Percentiles rank a stretch among this genome's conserved stretches.
Evolutionary conservation across 2,888 invertebrate species (phyloP).

Genomic region (Stictocephala bisonia): DNA sequence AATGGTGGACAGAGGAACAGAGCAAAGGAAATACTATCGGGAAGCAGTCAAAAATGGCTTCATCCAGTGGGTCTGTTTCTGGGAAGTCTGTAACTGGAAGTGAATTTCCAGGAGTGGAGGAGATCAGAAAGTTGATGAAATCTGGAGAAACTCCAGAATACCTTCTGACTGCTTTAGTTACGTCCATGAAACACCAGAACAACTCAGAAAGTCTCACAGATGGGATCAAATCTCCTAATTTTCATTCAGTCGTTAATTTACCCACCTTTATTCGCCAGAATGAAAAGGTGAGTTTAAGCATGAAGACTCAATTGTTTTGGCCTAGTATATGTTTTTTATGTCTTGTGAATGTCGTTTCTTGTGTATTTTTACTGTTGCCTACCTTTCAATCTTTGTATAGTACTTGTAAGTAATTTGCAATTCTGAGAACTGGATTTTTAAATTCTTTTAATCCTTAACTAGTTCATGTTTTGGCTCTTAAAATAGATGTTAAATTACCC

Average conservation of each 20-base stretch:
- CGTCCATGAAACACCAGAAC: constrained; percentile 69
- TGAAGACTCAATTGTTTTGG: no score
- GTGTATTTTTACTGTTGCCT: no score
- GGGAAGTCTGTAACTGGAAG: constrained; percentile 66
- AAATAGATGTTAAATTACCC: no score
- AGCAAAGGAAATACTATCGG: constrained; percentile 65
- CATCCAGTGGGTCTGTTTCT: constrained; percentile 68
- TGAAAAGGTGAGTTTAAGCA: constrained; percentile 70
- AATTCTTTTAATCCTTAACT: no score
- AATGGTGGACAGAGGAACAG: constrained; percentile 80
- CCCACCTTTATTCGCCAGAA: constrained; percentile 79
- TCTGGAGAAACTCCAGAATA: constrained; percentile 76
- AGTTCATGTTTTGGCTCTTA: no score
- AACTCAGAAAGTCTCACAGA: no score
- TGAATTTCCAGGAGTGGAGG: constrained; percentile 70
- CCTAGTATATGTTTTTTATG: no score
- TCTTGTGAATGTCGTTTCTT: no score
- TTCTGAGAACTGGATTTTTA: no score
- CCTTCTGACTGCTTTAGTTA: constrained; percentile 72
- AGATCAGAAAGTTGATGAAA: constrained; percentile 76
- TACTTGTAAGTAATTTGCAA: no score
- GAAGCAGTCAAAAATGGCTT: constrained; percentile 67
- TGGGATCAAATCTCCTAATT: constrained; percentile 65
- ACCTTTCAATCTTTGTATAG: no score
- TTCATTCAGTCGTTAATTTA: constrained; percentile 77